A percentile compares a stretch with the other conserved stretches of the same genome.
Conservation (phyloP, 2,113 vertebrate species). For the Psettodes erumei region DNA sequence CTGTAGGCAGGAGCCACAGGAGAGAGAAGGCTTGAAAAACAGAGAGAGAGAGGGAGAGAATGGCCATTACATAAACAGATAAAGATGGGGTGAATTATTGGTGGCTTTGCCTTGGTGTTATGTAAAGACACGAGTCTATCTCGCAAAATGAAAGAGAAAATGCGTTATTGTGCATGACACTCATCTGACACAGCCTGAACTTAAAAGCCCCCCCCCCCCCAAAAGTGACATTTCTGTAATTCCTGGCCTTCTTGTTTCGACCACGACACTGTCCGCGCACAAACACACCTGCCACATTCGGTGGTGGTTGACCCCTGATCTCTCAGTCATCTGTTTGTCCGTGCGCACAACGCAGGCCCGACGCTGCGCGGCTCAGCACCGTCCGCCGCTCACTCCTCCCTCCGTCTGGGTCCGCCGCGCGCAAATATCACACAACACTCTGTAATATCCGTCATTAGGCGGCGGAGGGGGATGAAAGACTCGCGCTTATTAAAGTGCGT, state of each 20-base stretch:
- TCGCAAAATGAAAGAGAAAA: conserved; percentile 45
- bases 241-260: neutral
- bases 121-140: conserved; percentile 71
- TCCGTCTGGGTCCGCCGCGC: conserved; percentile 66
- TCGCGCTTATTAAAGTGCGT: conserved; percentile 62
- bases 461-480: conserved; percentile 57
- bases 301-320: conserved; percentile 53
- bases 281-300: conserved; percentile 13
- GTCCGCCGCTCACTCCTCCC: conserved; percentile 17
- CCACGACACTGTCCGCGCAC: neutral
- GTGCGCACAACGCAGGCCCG: conserved; percentile 29
- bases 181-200: conserved; percentile 23
- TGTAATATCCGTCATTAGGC: conserved; percentile 66
- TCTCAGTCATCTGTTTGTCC: conserved; percentile 63
- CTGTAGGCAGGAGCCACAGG: conserved; percentile 65
- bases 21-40: conserved; percentile 48
- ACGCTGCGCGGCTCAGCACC: conserved; percentile 40
- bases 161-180: conserved; percentile 21
- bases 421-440: conserved; percentile 77
- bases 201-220: conserved; percentile 11
- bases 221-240: neutral
- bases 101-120: conserved; percentile 74
- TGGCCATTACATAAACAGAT: conserved; percentile 81
- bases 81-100: conserved; percentile 75
- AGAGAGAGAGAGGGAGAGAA: conserved; percentile 49